Conservation (phyloP, 2,888 invertebrate genomes). For the Plebejus melissa region DNA sequence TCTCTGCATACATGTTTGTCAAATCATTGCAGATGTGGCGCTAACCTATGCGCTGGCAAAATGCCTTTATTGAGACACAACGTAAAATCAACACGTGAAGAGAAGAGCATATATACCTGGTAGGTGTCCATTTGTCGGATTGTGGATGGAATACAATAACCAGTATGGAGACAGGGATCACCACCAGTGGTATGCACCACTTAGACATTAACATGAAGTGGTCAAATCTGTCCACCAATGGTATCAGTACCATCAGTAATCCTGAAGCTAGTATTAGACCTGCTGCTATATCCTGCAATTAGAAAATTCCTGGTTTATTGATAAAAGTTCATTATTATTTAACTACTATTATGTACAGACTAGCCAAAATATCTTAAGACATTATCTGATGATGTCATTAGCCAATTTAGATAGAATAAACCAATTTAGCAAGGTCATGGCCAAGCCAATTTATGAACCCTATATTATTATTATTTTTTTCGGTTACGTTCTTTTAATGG, state of each 20-base stretch:
- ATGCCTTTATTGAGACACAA: too few species aligned
- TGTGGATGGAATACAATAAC: slow-evolving; percentile 89
- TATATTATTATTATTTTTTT: not conserved
- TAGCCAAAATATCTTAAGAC: too few species aligned
- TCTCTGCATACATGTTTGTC: too few species aligned
- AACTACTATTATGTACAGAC: not conserved
- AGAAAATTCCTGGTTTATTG: not conserved
- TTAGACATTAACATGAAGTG: slow-evolving; percentile 83
- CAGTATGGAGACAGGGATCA: slow-evolving; percentile 82
- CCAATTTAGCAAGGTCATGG: not conserved
- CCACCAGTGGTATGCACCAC: slow-evolving; percentile 79
- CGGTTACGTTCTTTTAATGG: too few species aligned
- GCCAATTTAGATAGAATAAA: too few species aligned
- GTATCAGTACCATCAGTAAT: slow-evolving; percentile 86
- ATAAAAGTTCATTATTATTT: not conserved
- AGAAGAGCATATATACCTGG: slow-evolving; percentile 75
- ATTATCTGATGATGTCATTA: not conserved
- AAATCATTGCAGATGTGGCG: too few species aligned
- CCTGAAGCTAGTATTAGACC: slow-evolving; percentile 84
- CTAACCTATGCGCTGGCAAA: too few species aligned
- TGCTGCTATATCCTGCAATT: slow-evolving; percentile 88
- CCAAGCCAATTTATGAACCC: not conserved
- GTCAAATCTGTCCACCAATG: slow-evolving; percentile 86
- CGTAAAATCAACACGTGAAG: not conserved
- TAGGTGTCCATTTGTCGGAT: slow-evolving; percentile 93